phyloP scores from a whole-genome alignment of 2,888 invertebrate genomes.

The Campoletis raptor region DNA sequence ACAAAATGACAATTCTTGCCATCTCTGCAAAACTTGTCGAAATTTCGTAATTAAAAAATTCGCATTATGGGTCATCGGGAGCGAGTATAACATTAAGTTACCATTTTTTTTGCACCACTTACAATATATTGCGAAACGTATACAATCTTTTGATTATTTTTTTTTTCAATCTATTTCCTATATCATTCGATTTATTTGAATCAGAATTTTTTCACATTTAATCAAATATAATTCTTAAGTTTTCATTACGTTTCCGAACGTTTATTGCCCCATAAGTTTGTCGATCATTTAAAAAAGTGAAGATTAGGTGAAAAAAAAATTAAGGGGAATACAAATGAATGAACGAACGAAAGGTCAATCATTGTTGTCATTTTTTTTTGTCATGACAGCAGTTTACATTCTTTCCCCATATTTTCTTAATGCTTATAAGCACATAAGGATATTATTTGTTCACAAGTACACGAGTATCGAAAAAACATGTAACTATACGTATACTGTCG shows the following conservation, averaged over 20 bases:
- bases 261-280: not conserved
- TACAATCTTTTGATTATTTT: not conserved
- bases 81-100: not conserved
- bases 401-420: not conserved
- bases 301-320: not conserved
- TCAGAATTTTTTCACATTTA: no score
- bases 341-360: not conserved
- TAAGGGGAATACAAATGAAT: not conserved
- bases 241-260: no score
- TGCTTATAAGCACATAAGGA: not conserved
- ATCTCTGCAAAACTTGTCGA: not conserved
- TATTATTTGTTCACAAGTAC: slow-evolving; percentile 1
- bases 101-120: no score
- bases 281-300: not conserved
- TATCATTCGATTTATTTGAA: no score
- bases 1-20: not conserved
- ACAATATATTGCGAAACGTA: not conserved
- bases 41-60: slow-evolving; percentile 6
- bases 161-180: not conserved
- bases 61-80: not conserved
- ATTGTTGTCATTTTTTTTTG: not conserved
- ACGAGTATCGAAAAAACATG: not conserved
- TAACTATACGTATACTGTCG: slow-evolving; percentile 36
- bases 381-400: not conserved
- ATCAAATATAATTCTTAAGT: no score